These are phyloP conservation scores for Lasiommata megera DNA, from an alignment of 2,888 invertebrate genomes.

Conservation along the genomic window DNA sequence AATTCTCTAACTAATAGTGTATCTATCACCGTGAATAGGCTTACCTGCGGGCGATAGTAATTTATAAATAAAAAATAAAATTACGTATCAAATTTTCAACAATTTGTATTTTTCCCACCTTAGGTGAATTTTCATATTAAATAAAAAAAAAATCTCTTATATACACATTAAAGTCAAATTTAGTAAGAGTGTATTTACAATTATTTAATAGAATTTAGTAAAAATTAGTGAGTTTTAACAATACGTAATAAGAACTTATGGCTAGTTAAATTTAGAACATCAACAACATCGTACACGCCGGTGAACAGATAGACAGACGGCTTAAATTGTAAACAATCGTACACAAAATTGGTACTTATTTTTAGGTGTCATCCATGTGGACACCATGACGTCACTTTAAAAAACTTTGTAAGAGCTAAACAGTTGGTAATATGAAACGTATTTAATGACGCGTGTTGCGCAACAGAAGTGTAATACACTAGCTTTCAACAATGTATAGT, in stretches of 20 bases:
- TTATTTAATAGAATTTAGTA: slow-evolving; percentile 82
- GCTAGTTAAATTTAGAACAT: slow-evolving; percentile 74
- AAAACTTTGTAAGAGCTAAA: slow-evolving; percentile 44
- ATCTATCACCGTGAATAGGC: too few species aligned
- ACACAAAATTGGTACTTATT: slow-evolving; percentile 64
- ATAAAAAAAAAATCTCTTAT: slow-evolving; percentile 77
- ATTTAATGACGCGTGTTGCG: slow-evolving; percentile 39
- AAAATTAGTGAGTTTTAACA: slow-evolving; percentile 81
- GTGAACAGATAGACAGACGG: slow-evolving; percentile 70
- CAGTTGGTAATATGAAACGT: slow-evolving; percentile 44
- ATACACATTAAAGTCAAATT: slow-evolving; percentile 81
- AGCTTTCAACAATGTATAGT: background rate
- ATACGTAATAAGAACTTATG: slow-evolving; percentile 65
- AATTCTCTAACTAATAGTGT: too few species aligned
- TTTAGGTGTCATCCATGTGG: slow-evolving; percentile 45
- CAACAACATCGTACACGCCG: slow-evolving; percentile 76
- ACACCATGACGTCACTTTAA: slow-evolving; percentile 46
- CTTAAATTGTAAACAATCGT: slow-evolving; percentile 52
- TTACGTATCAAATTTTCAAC: slow-evolving; percentile 69
- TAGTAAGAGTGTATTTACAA: slow-evolving; percentile 82
- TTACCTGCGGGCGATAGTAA: background rate
- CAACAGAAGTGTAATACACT: slow-evolving; percentile 39
- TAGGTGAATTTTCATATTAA: slow-evolving; percentile 74
- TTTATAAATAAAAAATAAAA: slow-evolving; percentile 38
- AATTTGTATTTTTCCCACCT: slow-evolving; percentile 79